phyloP scores from a whole-genome alignment of 1,140 invertebrate genomes.

The Tetraneura akinire region DNA sequence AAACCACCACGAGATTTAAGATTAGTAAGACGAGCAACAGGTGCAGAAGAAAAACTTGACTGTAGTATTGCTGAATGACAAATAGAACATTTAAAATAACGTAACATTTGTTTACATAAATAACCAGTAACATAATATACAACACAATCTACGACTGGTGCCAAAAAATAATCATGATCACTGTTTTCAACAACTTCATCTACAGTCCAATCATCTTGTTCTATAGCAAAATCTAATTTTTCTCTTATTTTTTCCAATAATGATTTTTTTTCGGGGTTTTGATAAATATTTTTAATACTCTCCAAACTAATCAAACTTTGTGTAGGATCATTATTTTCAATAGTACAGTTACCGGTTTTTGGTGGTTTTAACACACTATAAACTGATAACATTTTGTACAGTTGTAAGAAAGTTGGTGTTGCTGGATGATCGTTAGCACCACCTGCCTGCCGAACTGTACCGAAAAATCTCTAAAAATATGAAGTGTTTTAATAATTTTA shows the following conservation, averaged over 20 bases:
- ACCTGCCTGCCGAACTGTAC: neutral
- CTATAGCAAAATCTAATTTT: neutral
- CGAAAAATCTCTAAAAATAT: neutral
- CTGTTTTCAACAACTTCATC: neutral
- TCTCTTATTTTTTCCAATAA: neutral
- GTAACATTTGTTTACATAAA: neutral
- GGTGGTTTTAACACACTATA: constrained; percentile 23
- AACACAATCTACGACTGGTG: neutral
- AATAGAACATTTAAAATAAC: neutral
- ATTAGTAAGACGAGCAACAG: neutral
- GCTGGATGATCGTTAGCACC: constrained; percentile 7
- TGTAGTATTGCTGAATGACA: neutral
- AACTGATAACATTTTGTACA: constrained; percentile 3
- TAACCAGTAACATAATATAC: neutral
- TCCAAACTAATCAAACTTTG: neutral
- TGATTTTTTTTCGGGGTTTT: neutral
- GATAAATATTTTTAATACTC: neutral
- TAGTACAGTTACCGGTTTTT: neutral
- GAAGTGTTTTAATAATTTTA: neutral
- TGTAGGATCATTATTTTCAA: neutral
- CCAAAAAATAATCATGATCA: neutral
- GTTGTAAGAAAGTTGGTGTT: neutral
- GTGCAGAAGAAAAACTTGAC: neutral
- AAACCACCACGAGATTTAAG: neutral
- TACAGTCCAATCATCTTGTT: neutral